Evolutionary conservation across 2,888 invertebrate species (phyloP).

Genomic region (Archaeoteleia sp.): DNA sequence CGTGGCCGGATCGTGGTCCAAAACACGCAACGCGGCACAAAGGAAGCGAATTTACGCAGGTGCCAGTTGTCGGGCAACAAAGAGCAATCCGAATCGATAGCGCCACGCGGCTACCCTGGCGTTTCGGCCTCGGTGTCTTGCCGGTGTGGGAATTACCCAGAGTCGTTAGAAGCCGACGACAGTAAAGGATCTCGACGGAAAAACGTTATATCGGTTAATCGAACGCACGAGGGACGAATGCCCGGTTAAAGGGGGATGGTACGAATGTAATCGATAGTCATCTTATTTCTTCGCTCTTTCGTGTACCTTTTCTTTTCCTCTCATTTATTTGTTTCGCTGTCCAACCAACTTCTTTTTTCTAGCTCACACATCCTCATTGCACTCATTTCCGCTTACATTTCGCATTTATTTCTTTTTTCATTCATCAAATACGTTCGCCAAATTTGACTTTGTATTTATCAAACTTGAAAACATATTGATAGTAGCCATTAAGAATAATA

Average conservation of each 20-base stretch:
- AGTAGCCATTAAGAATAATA: no score
- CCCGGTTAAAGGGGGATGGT: background rate
- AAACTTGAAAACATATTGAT: no score
- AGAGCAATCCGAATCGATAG: slow-evolving; percentile 60
- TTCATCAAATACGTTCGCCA: background rate
- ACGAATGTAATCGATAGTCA: slow-evolving; percentile 47
- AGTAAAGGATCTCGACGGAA: slow-evolving; percentile 37
- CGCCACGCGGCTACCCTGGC: slow-evolving; percentile 33
- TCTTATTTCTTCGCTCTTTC: background rate
- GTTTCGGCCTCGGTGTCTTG: slow-evolving; percentile 28
- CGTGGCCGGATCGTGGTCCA: slow-evolving; percentile 41
- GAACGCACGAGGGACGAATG: slow-evolving; percentile 32
- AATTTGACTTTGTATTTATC: no score
- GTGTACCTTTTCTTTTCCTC: background rate
- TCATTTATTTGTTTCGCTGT: background rate
- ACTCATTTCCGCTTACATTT: background rate
- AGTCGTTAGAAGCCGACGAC: slow-evolving; percentile 59
- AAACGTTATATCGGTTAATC: slow-evolving; percentile 56
- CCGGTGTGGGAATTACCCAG: slow-evolving; percentile 57
- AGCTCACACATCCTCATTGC: no score
- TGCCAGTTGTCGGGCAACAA: slow-evolving; percentile 52
- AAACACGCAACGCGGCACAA: slow-evolving; percentile 45
- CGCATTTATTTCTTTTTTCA: background rate
- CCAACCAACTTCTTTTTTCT: no score
- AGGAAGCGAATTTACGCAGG: slow-evolving; percentile 54